phyloP scores from a whole-genome alignment of 1,140 invertebrate species.

The Bombus sibiricus region DNA sequence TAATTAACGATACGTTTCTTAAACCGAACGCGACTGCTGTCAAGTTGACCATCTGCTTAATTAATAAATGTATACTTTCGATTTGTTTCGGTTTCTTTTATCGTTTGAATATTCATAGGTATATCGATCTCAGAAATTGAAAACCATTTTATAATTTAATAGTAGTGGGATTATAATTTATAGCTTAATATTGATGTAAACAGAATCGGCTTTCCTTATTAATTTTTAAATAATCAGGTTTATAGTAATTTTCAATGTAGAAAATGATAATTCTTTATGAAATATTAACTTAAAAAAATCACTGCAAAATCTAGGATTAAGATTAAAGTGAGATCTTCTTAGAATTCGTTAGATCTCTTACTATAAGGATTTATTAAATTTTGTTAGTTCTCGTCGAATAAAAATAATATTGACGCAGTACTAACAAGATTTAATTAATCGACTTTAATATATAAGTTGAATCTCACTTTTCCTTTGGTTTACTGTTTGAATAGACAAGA shows the following conservation, averaged over 20 bases:
- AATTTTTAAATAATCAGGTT: background rate
- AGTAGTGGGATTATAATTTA: background rate
- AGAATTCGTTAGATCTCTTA: background rate
- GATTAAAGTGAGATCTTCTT: too few species aligned
- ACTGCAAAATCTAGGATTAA: background rate
- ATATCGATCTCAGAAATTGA: background rate
- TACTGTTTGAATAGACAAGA: too few species aligned
- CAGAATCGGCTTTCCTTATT: background rate
- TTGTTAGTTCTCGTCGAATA: too few species aligned
- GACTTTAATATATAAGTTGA: background rate
- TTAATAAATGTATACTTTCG: slow-evolving; percentile 42
- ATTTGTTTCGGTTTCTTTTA: background rate
- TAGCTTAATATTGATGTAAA: background rate
- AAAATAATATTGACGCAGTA: background rate
- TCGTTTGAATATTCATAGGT: background rate
- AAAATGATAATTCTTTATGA: background rate
- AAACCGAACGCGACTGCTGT: background rate
- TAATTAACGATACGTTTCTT: background rate
- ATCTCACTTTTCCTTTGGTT: background rate
- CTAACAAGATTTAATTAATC: background rate
- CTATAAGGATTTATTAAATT: too few species aligned
- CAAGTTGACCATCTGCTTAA: slow-evolving; percentile 1
- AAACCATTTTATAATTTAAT: background rate
- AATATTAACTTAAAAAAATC: background rate
- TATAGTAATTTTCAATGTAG: background rate